Evolutionary conservation across 2,888 invertebrate genomes (phyloP).

Genomic region (Helicoverpa assulta): DNA sequence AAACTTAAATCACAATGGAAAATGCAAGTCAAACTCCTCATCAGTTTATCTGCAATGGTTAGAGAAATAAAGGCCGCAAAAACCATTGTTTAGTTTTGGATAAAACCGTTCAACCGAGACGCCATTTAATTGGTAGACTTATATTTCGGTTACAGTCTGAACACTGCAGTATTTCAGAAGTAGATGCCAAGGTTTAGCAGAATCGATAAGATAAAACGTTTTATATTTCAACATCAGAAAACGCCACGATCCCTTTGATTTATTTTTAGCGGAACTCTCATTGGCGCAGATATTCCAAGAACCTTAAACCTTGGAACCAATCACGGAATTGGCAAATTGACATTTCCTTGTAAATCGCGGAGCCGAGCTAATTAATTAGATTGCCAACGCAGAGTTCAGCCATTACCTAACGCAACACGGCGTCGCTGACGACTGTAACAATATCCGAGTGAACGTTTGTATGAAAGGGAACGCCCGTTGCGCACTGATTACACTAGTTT

Average conservation of each 20-base stretch:
- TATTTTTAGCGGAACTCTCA: constrained; percentile 13
- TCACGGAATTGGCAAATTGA: constrained; percentile 33
- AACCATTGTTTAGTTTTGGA: constrained; percentile 43
- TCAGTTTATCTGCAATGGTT: constrained; percentile 1
- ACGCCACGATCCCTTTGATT: too few relatives aligned
- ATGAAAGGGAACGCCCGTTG: constrained; percentile 75
- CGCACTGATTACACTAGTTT: constrained; percentile 81
- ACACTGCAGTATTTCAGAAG: neutral
- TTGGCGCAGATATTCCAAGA: neutral
- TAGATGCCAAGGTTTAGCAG: neutral
- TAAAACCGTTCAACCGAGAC: constrained; percentile 25
- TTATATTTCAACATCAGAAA: neutral
- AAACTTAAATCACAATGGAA: constrained; percentile 6
- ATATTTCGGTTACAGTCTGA: constrained; percentile 4
- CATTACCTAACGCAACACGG: constrained; percentile 68
- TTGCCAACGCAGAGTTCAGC: constrained; percentile 42
- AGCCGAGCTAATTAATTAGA: constrained; percentile 47
- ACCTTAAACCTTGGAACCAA: constrained; percentile 26
- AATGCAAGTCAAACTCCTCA: constrained; percentile 19
- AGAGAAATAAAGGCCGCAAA: constrained; percentile 34
- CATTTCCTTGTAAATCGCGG: constrained; percentile 34
- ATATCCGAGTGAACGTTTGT: constrained; percentile 70
- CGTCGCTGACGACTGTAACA: constrained; percentile 66
- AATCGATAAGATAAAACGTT: neutral
- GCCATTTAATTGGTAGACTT: constrained; percentile 25